A percentile compares a stretch with the other conserved stretches of the same genome.
Evolutionary conservation across 2,888 invertebrate species (phyloP).

Genomic region (Hypomecis atomaria): DNA sequence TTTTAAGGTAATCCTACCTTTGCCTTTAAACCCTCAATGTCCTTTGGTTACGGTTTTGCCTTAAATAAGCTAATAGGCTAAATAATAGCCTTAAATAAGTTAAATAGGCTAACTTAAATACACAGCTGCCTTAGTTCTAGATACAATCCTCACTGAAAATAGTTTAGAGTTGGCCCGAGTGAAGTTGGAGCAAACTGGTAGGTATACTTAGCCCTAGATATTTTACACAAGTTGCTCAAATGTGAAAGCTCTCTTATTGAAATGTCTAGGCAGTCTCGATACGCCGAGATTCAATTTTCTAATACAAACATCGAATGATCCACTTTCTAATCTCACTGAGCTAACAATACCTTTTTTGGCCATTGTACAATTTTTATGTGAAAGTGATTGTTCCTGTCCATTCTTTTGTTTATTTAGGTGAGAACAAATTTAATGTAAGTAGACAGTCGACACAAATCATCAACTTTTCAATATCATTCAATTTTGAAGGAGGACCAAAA

Average conservation of each 20-base stretch:
- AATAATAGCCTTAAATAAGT: too few relatives aligned
- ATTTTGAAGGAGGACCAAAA: too few relatives aligned
- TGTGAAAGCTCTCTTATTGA: slow-evolving; percentile 23
- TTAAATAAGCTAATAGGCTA: too few relatives aligned
- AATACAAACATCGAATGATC: slow-evolving; percentile 28
- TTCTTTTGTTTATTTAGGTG: slow-evolving; percentile 2
- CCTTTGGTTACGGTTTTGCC: too few relatives aligned
- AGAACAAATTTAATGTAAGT: neutral
- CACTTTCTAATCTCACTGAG: slow-evolving; percentile 25
- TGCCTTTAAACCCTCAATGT: too few relatives aligned
- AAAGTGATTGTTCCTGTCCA: neutral
- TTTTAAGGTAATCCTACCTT: too few relatives aligned
- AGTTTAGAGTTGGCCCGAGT: too few relatives aligned
- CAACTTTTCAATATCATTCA: neutral
- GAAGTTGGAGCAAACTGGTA: too few relatives aligned
- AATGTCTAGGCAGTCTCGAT: slow-evolving; percentile 18
- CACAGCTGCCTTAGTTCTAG: too few relatives aligned
- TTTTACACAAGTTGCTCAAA: neutral
- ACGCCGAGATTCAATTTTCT: slow-evolving; percentile 27
- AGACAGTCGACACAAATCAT: neutral
- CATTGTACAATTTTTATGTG: slow-evolving; percentile 13
- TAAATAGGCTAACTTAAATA: too few relatives aligned
- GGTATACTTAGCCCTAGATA: too few relatives aligned
- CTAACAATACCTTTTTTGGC: slow-evolving; percentile 22
- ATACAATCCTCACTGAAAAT: too few relatives aligned